These are phyloP conservation scores for Lethrus apterus DNA, from an alignment of 1,140 invertebrate genomes.

Conservation along the genomic window DNA sequence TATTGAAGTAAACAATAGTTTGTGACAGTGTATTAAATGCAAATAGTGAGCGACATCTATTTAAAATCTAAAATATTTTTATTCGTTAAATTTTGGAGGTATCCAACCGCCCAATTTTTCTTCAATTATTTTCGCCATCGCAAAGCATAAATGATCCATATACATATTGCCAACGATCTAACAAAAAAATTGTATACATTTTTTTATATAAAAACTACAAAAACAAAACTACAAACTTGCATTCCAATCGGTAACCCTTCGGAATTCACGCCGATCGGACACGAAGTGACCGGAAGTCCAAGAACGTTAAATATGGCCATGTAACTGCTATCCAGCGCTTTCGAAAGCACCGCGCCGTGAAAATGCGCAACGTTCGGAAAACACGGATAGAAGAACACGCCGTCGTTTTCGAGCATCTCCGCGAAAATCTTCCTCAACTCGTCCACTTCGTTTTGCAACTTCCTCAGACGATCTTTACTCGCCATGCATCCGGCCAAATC, in stretches of 20 bases:
- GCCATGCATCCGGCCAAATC: not conserved
- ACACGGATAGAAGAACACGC: constrained; percentile 83
- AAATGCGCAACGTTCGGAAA: constrained; percentile 84
- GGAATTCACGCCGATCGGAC: constrained; percentile 74
- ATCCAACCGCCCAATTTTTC: not conserved
- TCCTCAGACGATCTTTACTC: not conserved
- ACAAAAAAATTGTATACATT: not conserved
- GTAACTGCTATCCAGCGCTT: constrained; percentile 84
- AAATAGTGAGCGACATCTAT: no score
- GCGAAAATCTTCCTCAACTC: not conserved
- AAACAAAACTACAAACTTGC: constrained; percentile 52
- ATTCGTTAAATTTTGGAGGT: no score
- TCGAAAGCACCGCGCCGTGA: constrained; percentile 77
- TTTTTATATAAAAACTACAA: not conserved
- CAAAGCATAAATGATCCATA: not conserved
- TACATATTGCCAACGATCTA: not conserved
- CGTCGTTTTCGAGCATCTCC: constrained; percentile 72
- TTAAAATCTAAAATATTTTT: no score
- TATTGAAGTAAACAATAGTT: no score
- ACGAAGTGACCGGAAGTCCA: constrained; percentile 79
- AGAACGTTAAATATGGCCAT: constrained; percentile 87
- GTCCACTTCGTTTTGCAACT: constrained; percentile 9
- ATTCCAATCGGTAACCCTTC: constrained; percentile 84
- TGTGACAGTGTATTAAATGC: no score
- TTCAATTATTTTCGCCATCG: not conserved